Evolutionary conservation across 2,888 invertebrate genomes (phyloP).

Genomic region (Cantharis rufa): DNA sequence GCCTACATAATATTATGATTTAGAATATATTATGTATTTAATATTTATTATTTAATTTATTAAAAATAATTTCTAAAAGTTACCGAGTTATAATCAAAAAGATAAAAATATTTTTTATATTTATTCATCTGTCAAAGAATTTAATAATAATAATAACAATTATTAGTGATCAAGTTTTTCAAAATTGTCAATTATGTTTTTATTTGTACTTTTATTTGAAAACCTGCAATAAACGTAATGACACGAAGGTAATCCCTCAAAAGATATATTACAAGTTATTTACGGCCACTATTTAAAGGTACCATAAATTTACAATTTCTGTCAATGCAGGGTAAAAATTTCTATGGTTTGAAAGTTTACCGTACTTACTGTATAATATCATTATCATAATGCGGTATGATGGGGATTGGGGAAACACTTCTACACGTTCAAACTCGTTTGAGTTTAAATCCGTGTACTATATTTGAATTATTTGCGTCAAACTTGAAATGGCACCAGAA

Average conservation of each 20-base stretch:
- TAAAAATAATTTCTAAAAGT: not conserved
- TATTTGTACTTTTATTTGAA: not conserved
- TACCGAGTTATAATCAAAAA: not conserved
- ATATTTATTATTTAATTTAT: not conserved
- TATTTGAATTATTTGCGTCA: not conserved
- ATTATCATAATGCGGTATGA: not conserved
- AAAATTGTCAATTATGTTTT: not conserved
- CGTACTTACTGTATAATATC: not conserved
- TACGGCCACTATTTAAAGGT: not conserved
- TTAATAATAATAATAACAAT: not conserved
- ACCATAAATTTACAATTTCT: not conserved
- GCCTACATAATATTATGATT: not conserved
- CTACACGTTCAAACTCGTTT: not conserved
- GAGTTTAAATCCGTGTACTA: not conserved
- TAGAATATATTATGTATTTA: too few species aligned
- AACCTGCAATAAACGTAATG: not conserved
- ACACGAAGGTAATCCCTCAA: not conserved
- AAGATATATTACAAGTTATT: not conserved
- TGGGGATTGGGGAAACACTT: not conserved
- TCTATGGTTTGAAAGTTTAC: not conserved
- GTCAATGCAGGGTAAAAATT: not conserved
- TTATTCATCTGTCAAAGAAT: not conserved
- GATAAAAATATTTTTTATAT: not conserved
- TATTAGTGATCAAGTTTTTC: not conserved
- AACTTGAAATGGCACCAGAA: not conserved